Evolutionary conservation across 2,888 invertebrate species (phyloP).

Genomic region (Baccha elongata): DNA sequence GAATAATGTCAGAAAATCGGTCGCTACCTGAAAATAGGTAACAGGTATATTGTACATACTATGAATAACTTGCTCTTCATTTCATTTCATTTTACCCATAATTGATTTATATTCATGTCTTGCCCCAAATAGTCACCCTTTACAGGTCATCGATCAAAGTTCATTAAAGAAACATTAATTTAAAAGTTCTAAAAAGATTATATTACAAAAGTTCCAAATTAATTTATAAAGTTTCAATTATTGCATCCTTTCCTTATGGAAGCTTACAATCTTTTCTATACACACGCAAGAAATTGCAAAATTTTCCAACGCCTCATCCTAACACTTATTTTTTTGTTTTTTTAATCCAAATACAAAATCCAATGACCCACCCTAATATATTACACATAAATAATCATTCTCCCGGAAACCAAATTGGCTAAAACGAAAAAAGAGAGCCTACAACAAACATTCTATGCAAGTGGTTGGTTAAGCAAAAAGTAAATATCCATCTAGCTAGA

Average conservation of each 20-base stretch:
- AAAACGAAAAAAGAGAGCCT: background rate
- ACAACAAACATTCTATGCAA: constrained; percentile 5
- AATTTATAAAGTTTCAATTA: constrained; percentile 39
- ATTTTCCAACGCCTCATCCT: background rate
- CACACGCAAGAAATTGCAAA: background rate
- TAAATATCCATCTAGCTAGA: constrained; percentile 20
- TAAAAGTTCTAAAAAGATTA: constrained; percentile 23
- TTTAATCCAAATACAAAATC: constrained; percentile 4
- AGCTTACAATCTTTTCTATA: background rate
- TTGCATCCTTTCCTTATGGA: constrained; percentile 8
- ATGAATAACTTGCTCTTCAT: no score
- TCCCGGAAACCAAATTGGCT: background rate
- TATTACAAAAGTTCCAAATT: constrained; percentile 37
- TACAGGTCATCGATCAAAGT: background rate
- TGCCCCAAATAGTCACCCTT: background rate
- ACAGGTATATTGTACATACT: no score
- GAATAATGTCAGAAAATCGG: no score
- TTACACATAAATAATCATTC: constrained; percentile 6
- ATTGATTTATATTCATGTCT: no score
- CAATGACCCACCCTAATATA: constrained; percentile 33
- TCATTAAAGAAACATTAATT: background rate
- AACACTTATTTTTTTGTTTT: background rate
- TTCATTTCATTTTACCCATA: no score
- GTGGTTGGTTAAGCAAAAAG: constrained; percentile 20
- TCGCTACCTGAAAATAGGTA: no score